Evolutionary conservation across 2,113 vertebrate genomes (phyloP).

Genomic region (Cinclus mexicanus): DNA sequence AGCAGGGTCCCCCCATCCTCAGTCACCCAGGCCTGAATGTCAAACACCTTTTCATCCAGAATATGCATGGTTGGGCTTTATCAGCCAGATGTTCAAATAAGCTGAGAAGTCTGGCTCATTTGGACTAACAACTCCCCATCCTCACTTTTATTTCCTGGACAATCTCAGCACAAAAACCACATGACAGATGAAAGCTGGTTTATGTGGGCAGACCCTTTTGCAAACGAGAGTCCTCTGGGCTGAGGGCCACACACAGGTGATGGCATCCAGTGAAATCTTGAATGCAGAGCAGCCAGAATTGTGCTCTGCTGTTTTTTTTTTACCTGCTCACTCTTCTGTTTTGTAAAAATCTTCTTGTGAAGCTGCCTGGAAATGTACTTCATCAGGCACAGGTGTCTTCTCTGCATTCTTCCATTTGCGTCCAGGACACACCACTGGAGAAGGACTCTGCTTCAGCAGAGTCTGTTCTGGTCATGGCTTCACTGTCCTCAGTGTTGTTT

Average conservation of each 20-base stretch:
- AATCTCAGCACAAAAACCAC: conserved; percentile 35
- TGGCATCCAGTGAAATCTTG: conserved; percentile 19
- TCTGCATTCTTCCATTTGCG: background rate
- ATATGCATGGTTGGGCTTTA: background rate
- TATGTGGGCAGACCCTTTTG: background rate
- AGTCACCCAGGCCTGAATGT: conserved; percentile 67
- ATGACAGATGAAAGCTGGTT: conserved; percentile 31
- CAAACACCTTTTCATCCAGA: conserved; percentile 57
- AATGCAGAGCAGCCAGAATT: background rate
- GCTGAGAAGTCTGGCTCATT: conserved; percentile 36
- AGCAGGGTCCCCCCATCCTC: conserved; percentile 45
- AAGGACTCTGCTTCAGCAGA: background rate
- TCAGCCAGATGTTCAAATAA: conserved; percentile 66
- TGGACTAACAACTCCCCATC: conserved; percentile 58
- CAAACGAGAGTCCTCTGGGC: background rate
- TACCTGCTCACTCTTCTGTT: background rate
- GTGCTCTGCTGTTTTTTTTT: background rate
- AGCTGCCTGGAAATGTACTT: background rate
- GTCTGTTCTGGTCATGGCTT: background rate
- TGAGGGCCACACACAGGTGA: background rate
- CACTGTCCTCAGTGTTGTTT: background rate
- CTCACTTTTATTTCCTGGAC: conserved; percentile 28
- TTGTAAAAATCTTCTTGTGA: background rate
- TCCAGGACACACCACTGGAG: background rate
- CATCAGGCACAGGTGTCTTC: background rate